phyloP scores from a whole-genome alignment of 2,113 vertebrate species.

The Pedionomus torquatus region DNA sequence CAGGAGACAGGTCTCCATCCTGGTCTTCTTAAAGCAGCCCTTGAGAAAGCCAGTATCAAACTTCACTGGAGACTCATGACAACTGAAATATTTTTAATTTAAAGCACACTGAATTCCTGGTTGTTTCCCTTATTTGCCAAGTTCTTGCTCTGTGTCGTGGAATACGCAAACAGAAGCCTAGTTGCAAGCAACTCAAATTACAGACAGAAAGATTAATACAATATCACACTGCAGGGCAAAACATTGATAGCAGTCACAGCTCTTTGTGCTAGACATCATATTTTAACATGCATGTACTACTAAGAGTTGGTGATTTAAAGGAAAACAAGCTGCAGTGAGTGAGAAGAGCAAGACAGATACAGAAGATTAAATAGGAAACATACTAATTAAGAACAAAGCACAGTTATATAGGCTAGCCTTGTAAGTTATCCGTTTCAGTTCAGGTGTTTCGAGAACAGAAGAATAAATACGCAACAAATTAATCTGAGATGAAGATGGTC shows the following conservation, averaged over 20 bases:
- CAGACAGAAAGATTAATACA: not conserved
- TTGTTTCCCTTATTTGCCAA: not conserved
- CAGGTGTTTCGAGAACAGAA: not conserved
- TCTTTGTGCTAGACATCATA: not conserved
- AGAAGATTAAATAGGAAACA: not conserved
- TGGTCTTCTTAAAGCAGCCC: not conserved
- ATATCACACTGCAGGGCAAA: not conserved
- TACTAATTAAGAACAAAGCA: not conserved
- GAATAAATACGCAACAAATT: not conserved
- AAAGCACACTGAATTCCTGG: not conserved
- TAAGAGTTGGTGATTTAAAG: not conserved
- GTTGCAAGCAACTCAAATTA: not conserved
- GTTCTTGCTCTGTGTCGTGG: not conserved
- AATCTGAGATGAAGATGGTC: not conserved
- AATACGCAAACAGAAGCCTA: not conserved
- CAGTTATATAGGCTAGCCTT: not conserved
- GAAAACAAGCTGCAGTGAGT: not conserved
- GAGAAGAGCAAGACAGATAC: not conserved
- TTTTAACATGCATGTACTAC: not conserved
- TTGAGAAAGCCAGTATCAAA: not conserved
- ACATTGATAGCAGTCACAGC: not conserved
- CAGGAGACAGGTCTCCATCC: not conserved
- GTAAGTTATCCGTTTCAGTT: not conserved
- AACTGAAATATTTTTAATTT: not conserved
- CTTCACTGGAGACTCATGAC: not conserved